Evolutionary conservation across 1,140 invertebrate species (phyloP), one percentile per base, ranked within the genome.

Genomic region (Laodelphax striatellus): DNA sequence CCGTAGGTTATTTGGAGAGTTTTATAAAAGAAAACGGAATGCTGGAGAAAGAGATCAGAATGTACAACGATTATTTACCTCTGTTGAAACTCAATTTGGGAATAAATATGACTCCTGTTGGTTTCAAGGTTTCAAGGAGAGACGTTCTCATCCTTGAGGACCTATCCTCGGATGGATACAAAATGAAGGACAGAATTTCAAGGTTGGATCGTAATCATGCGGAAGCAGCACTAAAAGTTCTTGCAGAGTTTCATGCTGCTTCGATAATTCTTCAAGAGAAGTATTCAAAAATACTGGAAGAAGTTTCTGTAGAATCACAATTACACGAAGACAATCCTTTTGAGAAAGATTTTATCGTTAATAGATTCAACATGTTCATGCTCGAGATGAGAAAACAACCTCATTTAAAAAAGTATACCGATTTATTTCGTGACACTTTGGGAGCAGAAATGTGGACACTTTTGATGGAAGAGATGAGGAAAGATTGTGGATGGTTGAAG

Each of bases 201-300:
- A 60, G 62, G 16, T 55, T 68, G 22, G 64, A 67, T 61, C 64
- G 52, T 16, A 17, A 64, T 14, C 68, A 69, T 52, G 61, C 63
- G 17, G 46, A 34, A 46, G 22, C 58, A 1, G 66, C 65, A 16
- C 11, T 70, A 11, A 42, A 53, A 46, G 60, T 65, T 43, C 41
- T 70, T 13, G 69, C 64, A 0, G 64, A 65, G 50, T 63, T 66
- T 19, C 69, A 70, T 61, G 65, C 61, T 4, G 43, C 66, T 5
- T 57, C 63, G 11, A 52, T 61, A 52, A 62, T 57, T 16, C 63
- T 64, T 28, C 60, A 61, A 54, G 44, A 55, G n/a, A 53, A 61
- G 54, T 42, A 66, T 52, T 41, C 57, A 0, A 4, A 57, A 24
- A 17, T 61, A 13, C 10, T 54, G 10, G 28, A 58, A 19, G 8